A percentile compares a stretch with the other conserved stretches of the same genome.
phyloP scores from a whole-genome alignment of 1,140 invertebrate species.

The Caligus rogercresseyi region DNA sequence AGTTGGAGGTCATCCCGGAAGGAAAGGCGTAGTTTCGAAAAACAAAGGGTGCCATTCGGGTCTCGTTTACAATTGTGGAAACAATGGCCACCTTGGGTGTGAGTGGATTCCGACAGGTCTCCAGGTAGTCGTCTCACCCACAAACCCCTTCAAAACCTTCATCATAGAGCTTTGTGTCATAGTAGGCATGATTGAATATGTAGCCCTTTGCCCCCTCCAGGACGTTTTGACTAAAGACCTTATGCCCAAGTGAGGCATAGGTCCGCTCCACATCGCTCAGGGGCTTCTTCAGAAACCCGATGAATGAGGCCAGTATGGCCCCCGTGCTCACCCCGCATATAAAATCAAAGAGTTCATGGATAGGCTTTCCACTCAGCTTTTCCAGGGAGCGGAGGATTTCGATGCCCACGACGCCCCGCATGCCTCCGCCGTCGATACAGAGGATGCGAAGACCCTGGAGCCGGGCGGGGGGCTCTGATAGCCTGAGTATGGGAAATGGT shows the following conservation, averaged over 20 bases:
- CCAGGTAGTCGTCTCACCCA: slow-evolving; percentile 43
- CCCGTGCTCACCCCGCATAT: slow-evolving; percentile 83
- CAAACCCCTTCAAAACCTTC: slow-evolving; percentile 49
- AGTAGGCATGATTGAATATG: slow-evolving; percentile 10
- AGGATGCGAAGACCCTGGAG: slow-evolving; percentile 59
- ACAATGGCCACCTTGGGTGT: slow-evolving; percentile 45
- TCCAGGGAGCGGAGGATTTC: slow-evolving; percentile 60
- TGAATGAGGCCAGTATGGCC: slow-evolving; percentile 47
- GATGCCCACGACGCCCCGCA: slow-evolving; percentile 55
- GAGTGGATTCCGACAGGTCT: neutral
- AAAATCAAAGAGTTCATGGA: slow-evolving; percentile 55
- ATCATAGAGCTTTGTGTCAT: slow-evolving; percentile 7
- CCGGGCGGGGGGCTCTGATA: slow-evolving; percentile 44
- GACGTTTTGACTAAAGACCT: slow-evolving; percentile 22
- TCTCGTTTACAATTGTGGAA: slow-evolving; percentile 61
- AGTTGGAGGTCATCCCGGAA: slow-evolving; percentile 50
- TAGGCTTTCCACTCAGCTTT: slow-evolving; percentile 41
- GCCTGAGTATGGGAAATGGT: too few relatives aligned
- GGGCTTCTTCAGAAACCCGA: slow-evolving; percentile 33
- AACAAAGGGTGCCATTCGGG: slow-evolving; percentile 58
- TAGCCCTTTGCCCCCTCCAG: slow-evolving; percentile 16
- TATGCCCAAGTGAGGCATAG: slow-evolving; percentile 4
- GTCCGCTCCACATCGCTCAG: slow-evolving; percentile 21
- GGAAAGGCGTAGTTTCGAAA: slow-evolving; percentile 77
- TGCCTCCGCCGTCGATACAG: slow-evolving; percentile 75